Conservation (phyloP, 2,888 invertebrate species). For the Horisme vitalbata region DNA sequence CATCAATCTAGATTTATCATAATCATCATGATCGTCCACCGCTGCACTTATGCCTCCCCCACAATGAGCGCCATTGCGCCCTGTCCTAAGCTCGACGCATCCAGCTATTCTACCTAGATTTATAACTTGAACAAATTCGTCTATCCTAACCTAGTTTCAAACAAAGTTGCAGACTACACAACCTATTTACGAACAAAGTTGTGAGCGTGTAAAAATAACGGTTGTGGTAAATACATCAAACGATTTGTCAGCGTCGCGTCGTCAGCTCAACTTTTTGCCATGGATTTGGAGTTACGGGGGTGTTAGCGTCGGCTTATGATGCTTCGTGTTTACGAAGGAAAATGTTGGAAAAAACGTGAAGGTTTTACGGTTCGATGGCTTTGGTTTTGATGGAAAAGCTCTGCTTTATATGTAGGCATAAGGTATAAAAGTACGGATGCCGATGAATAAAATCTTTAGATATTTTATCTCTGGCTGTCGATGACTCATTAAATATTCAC, state of each 20-base stretch:
- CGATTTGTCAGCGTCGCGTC: conserved; percentile 41
- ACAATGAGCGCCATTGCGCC: no score
- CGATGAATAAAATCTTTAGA: no score
- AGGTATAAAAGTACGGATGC: no score
- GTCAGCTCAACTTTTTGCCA: conserved; percentile 34
- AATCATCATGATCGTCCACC: no score
- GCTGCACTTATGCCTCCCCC: no score
- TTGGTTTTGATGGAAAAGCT: conserved; percentile 9
- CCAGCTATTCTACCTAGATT: not conserved
- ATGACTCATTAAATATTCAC: no score
- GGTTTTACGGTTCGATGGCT: conserved; percentile 15
- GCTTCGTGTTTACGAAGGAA: conserved; percentile 27
- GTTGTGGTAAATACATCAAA: conserved; percentile 34
- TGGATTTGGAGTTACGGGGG: conserved; percentile 29
- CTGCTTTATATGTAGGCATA: no score
- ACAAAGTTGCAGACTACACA: no score
- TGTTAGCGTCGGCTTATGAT: conserved; percentile 31
- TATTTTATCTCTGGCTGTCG: no score
- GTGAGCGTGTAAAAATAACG: conserved; percentile 30
- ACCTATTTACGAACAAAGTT: conserved; percentile 27
- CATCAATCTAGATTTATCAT: no score
- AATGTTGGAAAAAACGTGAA: conserved; percentile 18
- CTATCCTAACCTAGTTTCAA: conserved; percentile 17
- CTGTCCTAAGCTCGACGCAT: no score
- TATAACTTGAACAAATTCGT: no score